These are phyloP conservation scores for Sepioteuthis lessoniana DNA, from an alignment of 2,888 invertebrate genomes.

Conservation along the genomic window DNA sequence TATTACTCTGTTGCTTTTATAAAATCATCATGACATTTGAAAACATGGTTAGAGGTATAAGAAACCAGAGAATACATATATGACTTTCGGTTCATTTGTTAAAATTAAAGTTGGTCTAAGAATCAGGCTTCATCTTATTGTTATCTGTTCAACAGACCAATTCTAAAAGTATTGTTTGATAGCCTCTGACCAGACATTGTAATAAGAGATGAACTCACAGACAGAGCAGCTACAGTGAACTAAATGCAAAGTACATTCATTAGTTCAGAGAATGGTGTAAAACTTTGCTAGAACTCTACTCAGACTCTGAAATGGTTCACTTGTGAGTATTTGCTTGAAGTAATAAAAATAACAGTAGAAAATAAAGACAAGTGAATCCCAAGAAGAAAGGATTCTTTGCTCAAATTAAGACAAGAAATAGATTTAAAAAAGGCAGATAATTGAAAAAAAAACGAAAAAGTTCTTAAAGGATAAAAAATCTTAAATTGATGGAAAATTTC, in stretches of 20 bases:
- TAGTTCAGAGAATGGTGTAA: background rate
- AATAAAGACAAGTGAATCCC: too few species aligned
- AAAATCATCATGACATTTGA: background rate
- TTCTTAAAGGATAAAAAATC: too few species aligned
- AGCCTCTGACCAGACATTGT: background rate
- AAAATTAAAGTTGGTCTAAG: background rate
- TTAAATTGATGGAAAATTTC: too few species aligned
- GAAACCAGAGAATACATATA: background rate
- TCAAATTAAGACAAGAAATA: too few species aligned
- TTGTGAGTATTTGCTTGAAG: background rate
- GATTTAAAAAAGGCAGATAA: too few species aligned
- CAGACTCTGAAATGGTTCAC: background rate
- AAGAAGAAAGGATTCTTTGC: too few species aligned
- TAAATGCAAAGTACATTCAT: background rate
- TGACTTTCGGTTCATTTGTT: slow-evolving; percentile 33
- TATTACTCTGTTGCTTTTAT: slow-evolving; percentile 5
- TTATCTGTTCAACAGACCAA: background rate
- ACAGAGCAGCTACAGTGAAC: background rate
- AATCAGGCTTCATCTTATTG: background rate
- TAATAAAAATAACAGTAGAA: background rate
- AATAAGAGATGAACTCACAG: background rate
- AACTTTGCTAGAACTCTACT: background rate
- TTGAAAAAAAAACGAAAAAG: too few species aligned
- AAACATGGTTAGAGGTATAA: background rate
- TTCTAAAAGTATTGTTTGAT: slow-evolving; percentile 20